Conservation (phyloP, 2,888 invertebrate genomes). For the Drosophila acutilabella region DNA sequence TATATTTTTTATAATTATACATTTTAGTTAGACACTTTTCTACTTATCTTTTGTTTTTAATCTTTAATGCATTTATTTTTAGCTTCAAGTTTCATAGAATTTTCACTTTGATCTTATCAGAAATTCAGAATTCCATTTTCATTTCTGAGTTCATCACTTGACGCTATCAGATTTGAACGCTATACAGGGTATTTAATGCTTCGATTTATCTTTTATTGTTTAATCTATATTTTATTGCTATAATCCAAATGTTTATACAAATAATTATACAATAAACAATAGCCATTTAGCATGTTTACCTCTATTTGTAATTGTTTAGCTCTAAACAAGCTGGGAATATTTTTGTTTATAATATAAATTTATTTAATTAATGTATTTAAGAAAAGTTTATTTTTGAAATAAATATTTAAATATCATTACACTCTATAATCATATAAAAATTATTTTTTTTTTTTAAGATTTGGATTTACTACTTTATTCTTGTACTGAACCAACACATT, state of each 20-base stretch:
- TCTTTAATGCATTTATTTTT: conserved; percentile 1
- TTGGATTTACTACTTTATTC: too few species aligned
- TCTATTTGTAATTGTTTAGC: neutral
- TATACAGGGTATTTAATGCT: conserved; percentile 9
- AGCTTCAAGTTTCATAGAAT: neutral
- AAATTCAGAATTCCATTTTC: conserved; percentile 7
- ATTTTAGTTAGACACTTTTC: too few species aligned
- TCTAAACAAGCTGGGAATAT: neutral
- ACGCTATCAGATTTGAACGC: conserved; percentile 28
- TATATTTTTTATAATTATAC: neutral
- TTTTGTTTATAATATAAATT: neutral
- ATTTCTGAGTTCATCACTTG: neutral
- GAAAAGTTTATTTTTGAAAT: too few species aligned
- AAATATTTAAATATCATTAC: too few species aligned
- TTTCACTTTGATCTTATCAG: conserved; percentile 10
- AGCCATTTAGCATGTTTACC: neutral
- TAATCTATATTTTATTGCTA: conserved; percentile 5
- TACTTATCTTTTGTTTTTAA: neutral
- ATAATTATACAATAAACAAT: neutral
- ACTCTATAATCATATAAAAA: too few species aligned
- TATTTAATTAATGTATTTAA: neutral
- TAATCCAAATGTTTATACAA: neutral
- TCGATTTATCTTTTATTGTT: neutral
- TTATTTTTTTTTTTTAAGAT: too few species aligned
- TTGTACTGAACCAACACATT: too few species aligned